phyloP scores from a whole-genome alignment of 2,888 invertebrate genomes.

The Mythimna albipuncta region DNA sequence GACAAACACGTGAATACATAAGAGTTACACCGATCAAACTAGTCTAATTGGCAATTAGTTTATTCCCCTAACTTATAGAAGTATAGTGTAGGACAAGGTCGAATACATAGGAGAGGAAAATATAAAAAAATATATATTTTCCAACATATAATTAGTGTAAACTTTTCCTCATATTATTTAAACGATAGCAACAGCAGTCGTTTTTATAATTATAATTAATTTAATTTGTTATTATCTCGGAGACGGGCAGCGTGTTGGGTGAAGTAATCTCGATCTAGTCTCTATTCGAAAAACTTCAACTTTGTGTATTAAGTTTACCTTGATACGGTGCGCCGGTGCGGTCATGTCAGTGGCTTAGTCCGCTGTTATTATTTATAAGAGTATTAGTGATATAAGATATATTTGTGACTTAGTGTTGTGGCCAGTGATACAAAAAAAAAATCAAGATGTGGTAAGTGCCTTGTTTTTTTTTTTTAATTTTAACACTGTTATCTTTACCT shows the following conservation, averaged over 20 bases:
- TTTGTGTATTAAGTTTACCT: conserved; percentile 67
- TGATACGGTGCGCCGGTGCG: conserved; percentile 66
- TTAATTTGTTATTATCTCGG: conserved; percentile 24
- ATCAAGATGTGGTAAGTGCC: conserved; percentile 69
- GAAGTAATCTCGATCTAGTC: conserved; percentile 57
- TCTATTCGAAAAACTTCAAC: conserved; percentile 52
- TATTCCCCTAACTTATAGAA: conserved; percentile 11
- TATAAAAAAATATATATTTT: not conserved
- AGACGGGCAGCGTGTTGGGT: conserved; percentile 29
- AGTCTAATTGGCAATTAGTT: conserved; percentile 46
- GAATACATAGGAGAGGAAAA: not conserved
- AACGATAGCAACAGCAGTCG: not conserved
- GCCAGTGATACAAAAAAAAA: conserved; percentile 22
- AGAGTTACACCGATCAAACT: conserved; percentile 6
- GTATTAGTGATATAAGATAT: conserved; percentile 49
- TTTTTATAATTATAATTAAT: conserved; percentile 6
- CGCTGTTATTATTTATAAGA: conserved; percentile 49
- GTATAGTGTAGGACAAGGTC: conserved; percentile 47
- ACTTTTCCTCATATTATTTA: not conserved
- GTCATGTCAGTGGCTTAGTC: conserved; percentile 62
- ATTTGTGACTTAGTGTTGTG: conserved; percentile 37
- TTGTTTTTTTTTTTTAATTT: not conserved
- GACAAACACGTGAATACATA: conserved; percentile 21
- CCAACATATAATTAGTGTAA: not conserved
- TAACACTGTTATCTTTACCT: not conserved